These are phyloP conservation scores for Solea solea DNA, from an alignment of 2,113 vertebrate genomes.

Conservation along the genomic window DNA sequence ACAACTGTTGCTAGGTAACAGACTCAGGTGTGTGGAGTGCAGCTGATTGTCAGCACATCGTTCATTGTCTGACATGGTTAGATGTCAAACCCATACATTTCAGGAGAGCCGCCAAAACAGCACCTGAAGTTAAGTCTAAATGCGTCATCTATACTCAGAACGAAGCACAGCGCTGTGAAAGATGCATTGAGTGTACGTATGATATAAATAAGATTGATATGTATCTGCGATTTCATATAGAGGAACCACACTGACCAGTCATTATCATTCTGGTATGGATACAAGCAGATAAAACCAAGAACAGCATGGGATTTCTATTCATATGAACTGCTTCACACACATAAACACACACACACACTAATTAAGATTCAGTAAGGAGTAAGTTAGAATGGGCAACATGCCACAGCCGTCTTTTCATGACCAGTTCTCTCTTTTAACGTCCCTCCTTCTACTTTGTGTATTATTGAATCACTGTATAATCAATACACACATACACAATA, in stretches of 20 bases:
- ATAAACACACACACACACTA: conserved; percentile 4
- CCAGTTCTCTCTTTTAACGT: conserved; percentile 5
- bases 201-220: not conserved
- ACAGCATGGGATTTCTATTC: not conserved
- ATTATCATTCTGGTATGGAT: not conserved
- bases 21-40: conserved; percentile 25
- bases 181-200: conserved; percentile 16
- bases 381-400: conserved; percentile 32
- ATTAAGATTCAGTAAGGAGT: conserved; percentile 39
- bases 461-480: conserved; percentile 3
- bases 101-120: conserved; percentile 24
- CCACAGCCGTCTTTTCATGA: conserved; percentile 32
- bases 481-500: conserved; percentile 3
- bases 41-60: not conserved
- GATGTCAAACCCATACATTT: conserved; percentile 26
- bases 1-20: conserved; percentile 65
- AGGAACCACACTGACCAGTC: conserved; percentile 13
- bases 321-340: not conserved
- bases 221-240: too few relatives aligned
- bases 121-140: conserved; percentile 56
- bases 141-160: conserved; percentile 22
- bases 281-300: not conserved
- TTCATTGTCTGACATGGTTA: conserved; percentile 33
- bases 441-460: conserved; percentile 7
- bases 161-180: conserved; percentile 10